Conservation (phyloP, 2,797 vertebrate genomes). For the Percopsis omiscomaycus region DNA sequence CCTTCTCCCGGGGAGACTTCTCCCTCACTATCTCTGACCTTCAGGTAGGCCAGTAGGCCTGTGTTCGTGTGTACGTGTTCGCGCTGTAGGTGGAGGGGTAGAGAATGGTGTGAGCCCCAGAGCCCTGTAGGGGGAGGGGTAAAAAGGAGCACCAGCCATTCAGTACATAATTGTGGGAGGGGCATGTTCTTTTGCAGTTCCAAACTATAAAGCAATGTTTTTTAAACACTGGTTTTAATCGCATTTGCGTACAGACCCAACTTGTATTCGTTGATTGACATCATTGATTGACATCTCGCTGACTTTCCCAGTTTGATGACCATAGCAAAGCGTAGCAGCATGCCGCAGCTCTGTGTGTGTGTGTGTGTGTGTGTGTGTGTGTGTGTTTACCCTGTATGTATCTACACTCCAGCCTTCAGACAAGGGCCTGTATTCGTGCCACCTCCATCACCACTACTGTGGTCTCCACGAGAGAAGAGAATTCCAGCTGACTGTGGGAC, state of each 20-base stretch:
- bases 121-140: no score
- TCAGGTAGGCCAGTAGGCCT: constrained; percentile 56
- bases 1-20: constrained; percentile 90
- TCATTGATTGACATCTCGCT: no score
- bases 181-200: no score
- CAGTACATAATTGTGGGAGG: background rate
- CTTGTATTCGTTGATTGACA: no score
- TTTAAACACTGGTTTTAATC: no score
- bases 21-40: constrained; percentile 84
- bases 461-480: constrained; percentile 90
- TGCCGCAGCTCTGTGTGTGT: background rate
- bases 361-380: background rate
- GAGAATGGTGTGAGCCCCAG: background rate
- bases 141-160: background rate
- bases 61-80: constrained; percentile 3
- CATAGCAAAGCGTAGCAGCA: no score
- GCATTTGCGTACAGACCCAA: no score
- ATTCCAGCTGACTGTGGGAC: constrained; percentile 81
- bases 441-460: constrained; percentile 96
- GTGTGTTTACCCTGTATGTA: constrained; percentile 27
- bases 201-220: no score
- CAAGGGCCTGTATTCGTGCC: constrained; percentile 93
- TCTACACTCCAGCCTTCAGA: constrained; percentile 78
- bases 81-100: background rate
- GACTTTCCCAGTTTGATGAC: no score